Evolutionary conservation across 2,113 vertebrate genomes (phyloP).

Genomic region (Formicarius rufipectus): DNA sequence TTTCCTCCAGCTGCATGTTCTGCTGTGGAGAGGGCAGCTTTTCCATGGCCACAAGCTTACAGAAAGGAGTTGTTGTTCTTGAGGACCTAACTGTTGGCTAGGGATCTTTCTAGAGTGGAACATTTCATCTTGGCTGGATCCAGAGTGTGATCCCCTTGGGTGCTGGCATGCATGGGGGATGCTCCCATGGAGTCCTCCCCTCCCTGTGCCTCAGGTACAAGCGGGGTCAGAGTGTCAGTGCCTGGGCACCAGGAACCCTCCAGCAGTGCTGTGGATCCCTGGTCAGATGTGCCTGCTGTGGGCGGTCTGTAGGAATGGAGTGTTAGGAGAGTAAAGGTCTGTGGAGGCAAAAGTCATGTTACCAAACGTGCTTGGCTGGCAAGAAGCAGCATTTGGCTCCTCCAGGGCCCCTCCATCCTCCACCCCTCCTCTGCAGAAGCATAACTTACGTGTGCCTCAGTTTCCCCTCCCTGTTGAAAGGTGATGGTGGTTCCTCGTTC

Average conservation of each 20-base stretch:
- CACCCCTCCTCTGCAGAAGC: neutral
- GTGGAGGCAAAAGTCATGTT: neutral
- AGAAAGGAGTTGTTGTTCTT: neutral
- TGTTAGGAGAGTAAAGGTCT: neutral
- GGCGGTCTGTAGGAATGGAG: neutral
- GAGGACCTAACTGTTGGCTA: neutral
- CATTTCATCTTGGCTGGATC: neutral
- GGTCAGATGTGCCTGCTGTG: neutral
- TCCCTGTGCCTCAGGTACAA: rapidly evolving
- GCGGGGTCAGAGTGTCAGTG: neutral
- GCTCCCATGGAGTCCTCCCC: neutral
- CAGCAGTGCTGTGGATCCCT: rapidly evolving
- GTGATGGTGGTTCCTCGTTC: neutral
- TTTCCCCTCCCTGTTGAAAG: neutral
- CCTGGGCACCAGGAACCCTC: neutral
- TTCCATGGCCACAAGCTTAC: neutral
- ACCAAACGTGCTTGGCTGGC: neutral
- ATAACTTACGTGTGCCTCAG: rapidly evolving
- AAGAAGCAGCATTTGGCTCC: neutral
- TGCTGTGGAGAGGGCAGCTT: neutral
- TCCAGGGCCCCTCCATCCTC: neutral
- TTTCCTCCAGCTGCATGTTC: neutral
- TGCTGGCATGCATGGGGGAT: neutral
- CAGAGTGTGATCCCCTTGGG: rapidly evolving
- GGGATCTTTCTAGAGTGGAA: neutral